A percentile compares a stretch with the other conserved stretches of the same genome.
phyloP scores from a whole-genome alignment of 2,113 vertebrate genomes.

The Eublepharis macularius region DNA sequence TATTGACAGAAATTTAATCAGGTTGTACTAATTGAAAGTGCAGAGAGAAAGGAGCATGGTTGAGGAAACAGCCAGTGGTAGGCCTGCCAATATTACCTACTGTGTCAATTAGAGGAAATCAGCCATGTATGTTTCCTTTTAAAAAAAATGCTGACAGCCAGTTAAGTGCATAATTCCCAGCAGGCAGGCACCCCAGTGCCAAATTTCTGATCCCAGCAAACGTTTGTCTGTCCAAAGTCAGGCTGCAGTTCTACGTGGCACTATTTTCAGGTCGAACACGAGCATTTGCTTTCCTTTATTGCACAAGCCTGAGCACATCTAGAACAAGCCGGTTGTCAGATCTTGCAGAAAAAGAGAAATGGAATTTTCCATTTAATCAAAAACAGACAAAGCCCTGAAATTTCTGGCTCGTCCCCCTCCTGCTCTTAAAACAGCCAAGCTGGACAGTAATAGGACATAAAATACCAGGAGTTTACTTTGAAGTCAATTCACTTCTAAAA shows the following conservation, averaged over 20 bases:
- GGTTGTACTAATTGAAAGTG: neutral
- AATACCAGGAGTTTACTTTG: neutral
- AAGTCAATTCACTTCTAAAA: neutral
- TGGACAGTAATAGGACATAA: neutral
- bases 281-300: slow-evolving; percentile 22
- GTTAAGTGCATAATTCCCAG: neutral
- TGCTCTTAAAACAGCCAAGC: neutral
- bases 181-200: neutral
- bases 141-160: neutral
- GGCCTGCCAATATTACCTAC: neutral
- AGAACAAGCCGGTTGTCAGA: neutral
- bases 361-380: slow-evolving; percentile 39
- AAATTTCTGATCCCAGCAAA: neutral
- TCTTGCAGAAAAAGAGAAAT: neutral
- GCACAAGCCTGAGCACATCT: neutral
- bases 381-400: slow-evolving; percentile 40
- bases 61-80: neutral
- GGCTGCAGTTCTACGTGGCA: slow-evolving; percentile 8
- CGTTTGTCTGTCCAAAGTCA: neutral
- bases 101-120: neutral
- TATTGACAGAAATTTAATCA: neutral
- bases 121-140: neutral
- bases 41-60: neutral
- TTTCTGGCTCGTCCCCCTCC: slow-evolving; percentile 18
- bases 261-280: neutral